phyloP scores from a whole-genome alignment of 2,797 vertebrate species.

The Arnoldichthys spilopterus region DNA sequence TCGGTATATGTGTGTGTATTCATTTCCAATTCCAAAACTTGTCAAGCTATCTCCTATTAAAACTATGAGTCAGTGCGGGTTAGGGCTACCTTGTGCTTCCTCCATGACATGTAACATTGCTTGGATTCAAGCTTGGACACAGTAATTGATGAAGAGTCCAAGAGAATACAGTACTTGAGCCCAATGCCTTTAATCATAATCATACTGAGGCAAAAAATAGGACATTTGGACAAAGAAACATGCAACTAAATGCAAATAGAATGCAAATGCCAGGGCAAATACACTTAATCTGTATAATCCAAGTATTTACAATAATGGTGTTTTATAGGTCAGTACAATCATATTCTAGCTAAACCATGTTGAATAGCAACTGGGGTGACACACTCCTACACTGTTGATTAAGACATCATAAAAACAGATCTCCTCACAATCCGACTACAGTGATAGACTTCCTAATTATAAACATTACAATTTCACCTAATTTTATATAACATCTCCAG shows the following conservation, averaged over 20 bases:
- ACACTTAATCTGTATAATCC: slow-evolving; percentile 56
- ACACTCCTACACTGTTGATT: slow-evolving; percentile 36
- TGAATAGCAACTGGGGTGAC: slow-evolving; percentile 46
- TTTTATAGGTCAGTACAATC: slow-evolving; percentile 57
- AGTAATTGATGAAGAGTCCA: slow-evolving; percentile 41
- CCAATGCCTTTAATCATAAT: slow-evolving; percentile 65
- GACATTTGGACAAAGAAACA: slow-evolving; percentile 65
- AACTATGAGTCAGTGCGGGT: not conserved
- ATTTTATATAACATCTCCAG: slow-evolving; percentile 17
- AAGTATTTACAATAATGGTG: slow-evolving; percentile 63
- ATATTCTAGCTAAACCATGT: slow-evolving; percentile 44
- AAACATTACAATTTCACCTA: slow-evolving; percentile 35
- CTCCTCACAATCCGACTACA: slow-evolving; percentile 31
- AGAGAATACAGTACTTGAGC: slow-evolving; percentile 45
- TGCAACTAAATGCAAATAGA: slow-evolving; percentile 67
- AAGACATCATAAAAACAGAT: slow-evolving; percentile 44
- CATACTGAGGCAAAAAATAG: slow-evolving; percentile 61
- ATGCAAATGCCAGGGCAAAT: slow-evolving; percentile 60
- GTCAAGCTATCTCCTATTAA: not conserved
- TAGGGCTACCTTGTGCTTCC: not conserved
- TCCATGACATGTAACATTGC: not conserved
- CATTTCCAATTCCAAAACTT: not conserved
- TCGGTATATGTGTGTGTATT: no score
- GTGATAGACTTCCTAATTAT: slow-evolving; percentile 33
- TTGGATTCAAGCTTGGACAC: not conserved